Evolutionary conservation across 2,797 vertebrate species (phyloP).

Genomic region (Takifugu ocellatus): DNA sequence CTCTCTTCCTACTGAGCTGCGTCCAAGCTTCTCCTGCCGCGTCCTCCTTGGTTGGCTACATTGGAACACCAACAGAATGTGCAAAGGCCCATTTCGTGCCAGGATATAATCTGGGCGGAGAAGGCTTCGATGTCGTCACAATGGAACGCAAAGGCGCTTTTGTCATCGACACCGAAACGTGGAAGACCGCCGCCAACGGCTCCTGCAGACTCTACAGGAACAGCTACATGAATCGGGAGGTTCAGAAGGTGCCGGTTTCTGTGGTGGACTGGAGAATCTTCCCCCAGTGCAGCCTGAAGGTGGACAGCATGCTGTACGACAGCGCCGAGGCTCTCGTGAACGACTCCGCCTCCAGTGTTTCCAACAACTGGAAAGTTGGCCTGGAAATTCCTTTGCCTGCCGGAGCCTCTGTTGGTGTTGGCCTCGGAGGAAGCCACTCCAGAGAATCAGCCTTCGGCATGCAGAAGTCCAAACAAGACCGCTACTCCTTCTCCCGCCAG

Average conservation of each 20-base stretch:
- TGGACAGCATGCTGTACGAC: conserved; percentile 41
- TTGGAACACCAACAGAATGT: background rate
- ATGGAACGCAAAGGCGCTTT: conserved; percentile 65
- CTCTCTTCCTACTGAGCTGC: conserved; percentile 33
- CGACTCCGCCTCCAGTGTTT: conserved; percentile 39
- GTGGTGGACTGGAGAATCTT: conserved; percentile 59
- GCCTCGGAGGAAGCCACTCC: conserved; percentile 50
- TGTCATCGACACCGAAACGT: conserved; percentile 58
- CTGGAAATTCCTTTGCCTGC: conserved; percentile 17
- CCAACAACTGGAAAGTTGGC: conserved; percentile 52
- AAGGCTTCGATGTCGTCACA: conserved; percentile 78
- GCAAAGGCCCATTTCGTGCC: conserved; percentile 54
- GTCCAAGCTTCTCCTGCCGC: conserved; percentile 22
- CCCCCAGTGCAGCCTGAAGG: conserved; percentile 24
- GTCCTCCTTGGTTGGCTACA: conserved; percentile 9
- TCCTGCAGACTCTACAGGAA: conserved; percentile 58
- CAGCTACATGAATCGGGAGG: conserved; percentile 19
- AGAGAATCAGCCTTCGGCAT: conserved; percentile 34
- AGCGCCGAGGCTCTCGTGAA: conserved; percentile 58
- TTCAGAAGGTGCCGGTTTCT: conserved; percentile 59
- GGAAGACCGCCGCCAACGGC: conserved; percentile 35
- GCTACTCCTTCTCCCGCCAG: conserved; percentile 58
- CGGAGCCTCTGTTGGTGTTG: background rate
- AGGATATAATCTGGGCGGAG: conserved; percentile 73
- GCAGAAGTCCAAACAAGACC: conserved; percentile 61